Percentiles rank a stretch among this genome's conserved stretches.
These are phyloP conservation scores for Eulacestoma nigropectus DNA, from an alignment of 2,113 vertebrate species.

Conservation along the genomic window DNA sequence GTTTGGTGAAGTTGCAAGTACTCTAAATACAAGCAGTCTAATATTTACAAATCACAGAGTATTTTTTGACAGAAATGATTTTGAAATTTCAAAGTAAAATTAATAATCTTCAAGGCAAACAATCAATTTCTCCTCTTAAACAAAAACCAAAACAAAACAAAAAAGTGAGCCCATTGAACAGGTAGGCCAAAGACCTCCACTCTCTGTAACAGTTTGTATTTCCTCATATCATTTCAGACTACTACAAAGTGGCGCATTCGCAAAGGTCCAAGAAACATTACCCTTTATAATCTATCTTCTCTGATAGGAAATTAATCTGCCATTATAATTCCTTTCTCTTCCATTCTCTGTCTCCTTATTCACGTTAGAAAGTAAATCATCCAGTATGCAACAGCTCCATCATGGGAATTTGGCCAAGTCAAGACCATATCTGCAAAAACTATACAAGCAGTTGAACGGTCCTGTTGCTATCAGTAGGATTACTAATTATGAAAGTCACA, in stretches of 20 bases:
- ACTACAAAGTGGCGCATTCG: neutral
- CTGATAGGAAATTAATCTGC: neutral
- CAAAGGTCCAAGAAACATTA: neutral
- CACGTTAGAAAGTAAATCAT: neutral
- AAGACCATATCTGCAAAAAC: neutral
- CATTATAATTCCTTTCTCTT: neutral
- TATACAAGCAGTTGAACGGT: rapidly evolving
- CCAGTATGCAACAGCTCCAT: neutral
- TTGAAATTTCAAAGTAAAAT: neutral
- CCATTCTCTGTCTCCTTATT: neutral
- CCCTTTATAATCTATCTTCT: neutral
- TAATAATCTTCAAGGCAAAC: neutral
- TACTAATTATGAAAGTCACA: neutral
- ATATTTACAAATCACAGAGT: neutral
- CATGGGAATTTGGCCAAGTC: neutral
- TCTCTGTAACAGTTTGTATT: neutral
- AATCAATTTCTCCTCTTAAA: neutral
- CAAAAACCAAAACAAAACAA: neutral
- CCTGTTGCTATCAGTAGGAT: neutral
- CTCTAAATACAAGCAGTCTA: neutral
- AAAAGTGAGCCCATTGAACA: neutral
- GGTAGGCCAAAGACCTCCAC: neutral
- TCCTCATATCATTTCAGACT: neutral
- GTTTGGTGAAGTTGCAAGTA: neutral
- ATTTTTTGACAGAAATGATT: neutral